Percentiles rank a stretch among this genome's conserved stretches.
Evolutionary conservation across 2,888 invertebrate species (phyloP).

Genomic region (Drosophila borealis): DNA sequence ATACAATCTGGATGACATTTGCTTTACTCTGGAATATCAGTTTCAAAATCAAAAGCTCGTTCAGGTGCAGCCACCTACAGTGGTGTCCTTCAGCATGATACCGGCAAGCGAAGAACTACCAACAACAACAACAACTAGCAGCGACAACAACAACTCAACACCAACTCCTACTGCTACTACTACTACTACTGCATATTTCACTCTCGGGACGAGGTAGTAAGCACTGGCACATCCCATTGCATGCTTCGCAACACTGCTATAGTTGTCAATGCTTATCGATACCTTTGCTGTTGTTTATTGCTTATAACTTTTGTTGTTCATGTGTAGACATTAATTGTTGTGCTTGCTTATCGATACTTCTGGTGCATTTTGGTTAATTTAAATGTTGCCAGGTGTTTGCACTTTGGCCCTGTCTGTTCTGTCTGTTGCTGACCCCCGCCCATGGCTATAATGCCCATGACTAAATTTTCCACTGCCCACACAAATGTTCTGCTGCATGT

Average conservation of each 20-base stretch:
- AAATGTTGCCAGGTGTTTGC: constrained; percentile 56
- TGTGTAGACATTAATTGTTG: background rate
- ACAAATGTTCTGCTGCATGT: constrained; percentile 60
- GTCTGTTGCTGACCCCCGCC: constrained; percentile 39
- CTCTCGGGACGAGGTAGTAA: constrained; percentile 78
- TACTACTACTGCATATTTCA: constrained; percentile 65
- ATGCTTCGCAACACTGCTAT: constrained; percentile 37
- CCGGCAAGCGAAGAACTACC: constrained; percentile 43
- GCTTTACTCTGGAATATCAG: constrained; percentile 83
- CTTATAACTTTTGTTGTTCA: background rate
- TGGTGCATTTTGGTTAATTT: constrained; percentile 23
- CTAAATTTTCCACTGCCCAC: constrained; percentile 76
- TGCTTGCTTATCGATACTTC: background rate
- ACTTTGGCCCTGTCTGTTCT: constrained; percentile 18
- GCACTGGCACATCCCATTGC: constrained; percentile 33
- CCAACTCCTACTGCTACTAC: constrained; percentile 40
- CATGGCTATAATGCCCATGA: constrained; percentile 44
- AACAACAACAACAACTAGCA: constrained; percentile 22
- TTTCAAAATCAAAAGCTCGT: constrained; percentile 83
- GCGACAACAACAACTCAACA: constrained; percentile 40
- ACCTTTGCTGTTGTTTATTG: background rate
- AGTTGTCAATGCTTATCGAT: constrained; percentile 10
- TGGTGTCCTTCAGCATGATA: constrained; percentile 70
- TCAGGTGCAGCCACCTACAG: constrained; percentile 83
- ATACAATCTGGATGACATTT: constrained; percentile 77